These are phyloP conservation scores for Morpho achilles DNA, from an alignment of 2,888 invertebrate species.

Conservation along the genomic window DNA sequence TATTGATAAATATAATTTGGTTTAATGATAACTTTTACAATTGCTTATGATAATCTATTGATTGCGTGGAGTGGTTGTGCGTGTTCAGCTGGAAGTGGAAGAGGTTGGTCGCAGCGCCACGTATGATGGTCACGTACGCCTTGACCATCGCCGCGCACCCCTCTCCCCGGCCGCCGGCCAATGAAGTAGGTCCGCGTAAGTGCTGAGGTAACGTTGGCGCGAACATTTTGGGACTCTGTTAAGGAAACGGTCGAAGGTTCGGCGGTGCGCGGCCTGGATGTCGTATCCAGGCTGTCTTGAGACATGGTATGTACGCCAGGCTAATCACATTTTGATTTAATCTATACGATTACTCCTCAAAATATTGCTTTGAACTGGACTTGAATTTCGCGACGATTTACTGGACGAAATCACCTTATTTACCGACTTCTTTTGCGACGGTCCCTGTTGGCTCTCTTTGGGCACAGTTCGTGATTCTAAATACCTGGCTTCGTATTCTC, in stretches of 20 bases:
- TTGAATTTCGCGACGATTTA: constrained; percentile 84
- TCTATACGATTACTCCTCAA: constrained; percentile 47
- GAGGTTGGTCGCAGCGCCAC: too few relatives aligned
- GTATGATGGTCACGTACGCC: too few relatives aligned
- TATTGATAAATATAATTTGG: too few relatives aligned
- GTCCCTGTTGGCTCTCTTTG: constrained; percentile 38
- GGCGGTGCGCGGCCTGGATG: constrained; percentile 63
- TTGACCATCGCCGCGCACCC: too few relatives aligned
- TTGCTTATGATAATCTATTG: too few relatives aligned
- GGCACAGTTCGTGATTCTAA: constrained; percentile 71
- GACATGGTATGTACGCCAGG: constrained; percentile 59
- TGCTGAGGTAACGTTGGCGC: too few relatives aligned
- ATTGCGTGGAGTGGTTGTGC: too few relatives aligned
- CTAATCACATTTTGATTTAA: constrained; percentile 43
- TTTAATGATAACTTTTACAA: too few relatives aligned
- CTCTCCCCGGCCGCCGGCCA: too few relatives aligned
- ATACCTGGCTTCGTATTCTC: constrained; percentile 79
- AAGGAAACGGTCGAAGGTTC: constrained; percentile 71
- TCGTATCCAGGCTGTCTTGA: constrained; percentile 70
- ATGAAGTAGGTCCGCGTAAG: too few relatives aligned
- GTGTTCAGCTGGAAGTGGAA: too few relatives aligned
- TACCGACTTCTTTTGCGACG: constrained; percentile 53
- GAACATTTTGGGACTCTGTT: constrained; percentile 38
- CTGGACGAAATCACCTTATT: constrained; percentile 78
- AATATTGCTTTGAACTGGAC: constrained; percentile 77